Conservation (phyloP, 1,140 invertebrate species). For the Colletes gigas region DNA sequence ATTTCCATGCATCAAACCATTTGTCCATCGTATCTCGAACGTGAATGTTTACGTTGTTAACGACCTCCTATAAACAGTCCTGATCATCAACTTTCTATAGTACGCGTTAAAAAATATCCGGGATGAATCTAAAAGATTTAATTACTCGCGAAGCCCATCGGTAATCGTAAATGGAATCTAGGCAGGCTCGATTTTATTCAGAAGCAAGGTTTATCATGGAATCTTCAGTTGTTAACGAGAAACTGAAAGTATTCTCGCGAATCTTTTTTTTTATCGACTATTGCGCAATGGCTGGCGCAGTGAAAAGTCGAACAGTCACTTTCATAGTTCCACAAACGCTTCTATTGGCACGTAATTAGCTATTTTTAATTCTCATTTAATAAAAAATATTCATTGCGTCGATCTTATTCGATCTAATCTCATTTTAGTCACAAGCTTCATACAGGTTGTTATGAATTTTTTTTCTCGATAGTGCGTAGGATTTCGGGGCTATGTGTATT, state of each 20-base stretch:
- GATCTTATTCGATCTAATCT: no score
- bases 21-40: neutral
- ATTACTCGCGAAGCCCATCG: neutral
- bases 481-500: no score
- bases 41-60: neutral
- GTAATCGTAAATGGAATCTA: neutral
- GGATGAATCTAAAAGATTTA: neutral
- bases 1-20: neutral
- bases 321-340: no score
- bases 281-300: neutral
- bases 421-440: no score
- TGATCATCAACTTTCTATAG: neutral
- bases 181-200: neutral
- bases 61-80: neutral
- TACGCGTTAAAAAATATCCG: neutral
- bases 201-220: no score
- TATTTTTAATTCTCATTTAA: no score
- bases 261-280: neutral
- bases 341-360: no score
- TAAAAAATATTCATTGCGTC: no score
- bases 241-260: neutral
- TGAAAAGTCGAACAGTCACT: neutral
- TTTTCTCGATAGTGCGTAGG: no score
- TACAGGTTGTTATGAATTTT: no score
- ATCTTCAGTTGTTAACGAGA: neutral